A percentile compares a stretch with the other conserved stretches of the same genome.
Conservation (phyloP, 2,797 vertebrate genomes). For the Manis crassicaudata region DNA sequence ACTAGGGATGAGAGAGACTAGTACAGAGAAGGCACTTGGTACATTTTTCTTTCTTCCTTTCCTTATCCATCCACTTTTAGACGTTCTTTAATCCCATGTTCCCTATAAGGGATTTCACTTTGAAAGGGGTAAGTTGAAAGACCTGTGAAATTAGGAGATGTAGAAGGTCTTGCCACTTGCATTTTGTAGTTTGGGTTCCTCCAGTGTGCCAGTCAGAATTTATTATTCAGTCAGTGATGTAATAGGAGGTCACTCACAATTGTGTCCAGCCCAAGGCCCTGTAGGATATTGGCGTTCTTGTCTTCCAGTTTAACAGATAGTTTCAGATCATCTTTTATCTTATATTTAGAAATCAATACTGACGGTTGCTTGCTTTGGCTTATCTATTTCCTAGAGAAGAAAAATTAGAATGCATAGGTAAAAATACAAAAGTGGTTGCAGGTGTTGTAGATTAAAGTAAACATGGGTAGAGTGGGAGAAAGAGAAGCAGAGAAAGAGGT, state of each 20-base stretch:
- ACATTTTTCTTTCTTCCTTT: background rate
- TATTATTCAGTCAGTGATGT: background rate
- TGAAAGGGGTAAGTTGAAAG: background rate
- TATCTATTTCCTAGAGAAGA: background rate
- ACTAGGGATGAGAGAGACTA: accelerated
- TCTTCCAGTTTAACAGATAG: background rate
- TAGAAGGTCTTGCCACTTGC: background rate
- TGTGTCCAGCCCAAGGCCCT: background rate
- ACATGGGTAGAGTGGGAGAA: background rate
- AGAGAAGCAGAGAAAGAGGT: background rate
- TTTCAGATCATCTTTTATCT: background rate
- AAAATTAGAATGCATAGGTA: accelerated
- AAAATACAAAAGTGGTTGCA: too few relatives aligned
- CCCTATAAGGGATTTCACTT: background rate
- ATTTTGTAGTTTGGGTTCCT: background rate
- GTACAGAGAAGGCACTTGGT: background rate
- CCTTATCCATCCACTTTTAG: background rate
- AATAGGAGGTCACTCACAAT: background rate
- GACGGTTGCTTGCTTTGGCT: background rate
- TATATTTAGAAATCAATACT: background rate
- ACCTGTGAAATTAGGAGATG: background rate
- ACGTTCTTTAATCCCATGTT: background rate
- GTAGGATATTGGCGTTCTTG: background rate
- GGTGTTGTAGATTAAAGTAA: background rate
- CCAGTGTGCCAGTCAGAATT: background rate